A percentile compares a stretch with the other conserved stretches of the same genome.
Evolutionary conservation across 2,797 vertebrate species (phyloP).

Genomic region (Cheirogaleus major): DNA sequence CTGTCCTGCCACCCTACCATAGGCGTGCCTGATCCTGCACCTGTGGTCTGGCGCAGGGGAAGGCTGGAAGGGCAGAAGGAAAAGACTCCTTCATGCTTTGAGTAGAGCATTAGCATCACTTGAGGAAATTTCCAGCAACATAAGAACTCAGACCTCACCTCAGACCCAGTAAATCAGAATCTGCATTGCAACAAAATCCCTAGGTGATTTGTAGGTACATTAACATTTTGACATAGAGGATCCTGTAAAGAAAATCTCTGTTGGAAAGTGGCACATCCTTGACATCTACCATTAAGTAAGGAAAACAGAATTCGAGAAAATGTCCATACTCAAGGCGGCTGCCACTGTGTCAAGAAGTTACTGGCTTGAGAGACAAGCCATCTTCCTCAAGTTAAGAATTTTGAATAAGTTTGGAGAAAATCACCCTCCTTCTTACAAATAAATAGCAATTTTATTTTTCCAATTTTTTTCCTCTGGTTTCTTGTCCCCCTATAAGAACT

Average conservation of each 20-base stretch:
- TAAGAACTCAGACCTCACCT: background rate
- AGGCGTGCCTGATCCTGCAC: accelerated
- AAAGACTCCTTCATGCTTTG: background rate
- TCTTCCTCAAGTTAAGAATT: background rate
- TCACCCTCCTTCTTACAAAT: background rate
- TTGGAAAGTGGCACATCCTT: background rate
- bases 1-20: accelerated
- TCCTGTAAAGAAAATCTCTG: background rate
- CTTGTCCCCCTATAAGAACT: background rate
- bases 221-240: background rate
- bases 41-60: background rate
- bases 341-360: background rate
- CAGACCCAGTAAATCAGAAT: background rate
- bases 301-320: background rate
- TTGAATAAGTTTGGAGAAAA: background rate
- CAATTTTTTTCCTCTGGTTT: background rate
- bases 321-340: background rate
- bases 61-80: accelerated
- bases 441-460: background rate
- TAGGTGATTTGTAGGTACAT: accelerated
- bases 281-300: background rate
- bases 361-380: background rate
- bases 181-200: background rate
- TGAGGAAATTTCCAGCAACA: background rate
- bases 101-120: background rate